A percentile compares a stretch with the other conserved stretches of the same genome.
Evolutionary conservation across 1,140 invertebrate genomes (phyloP).

Genomic region (Halictus rubicundus): DNA sequence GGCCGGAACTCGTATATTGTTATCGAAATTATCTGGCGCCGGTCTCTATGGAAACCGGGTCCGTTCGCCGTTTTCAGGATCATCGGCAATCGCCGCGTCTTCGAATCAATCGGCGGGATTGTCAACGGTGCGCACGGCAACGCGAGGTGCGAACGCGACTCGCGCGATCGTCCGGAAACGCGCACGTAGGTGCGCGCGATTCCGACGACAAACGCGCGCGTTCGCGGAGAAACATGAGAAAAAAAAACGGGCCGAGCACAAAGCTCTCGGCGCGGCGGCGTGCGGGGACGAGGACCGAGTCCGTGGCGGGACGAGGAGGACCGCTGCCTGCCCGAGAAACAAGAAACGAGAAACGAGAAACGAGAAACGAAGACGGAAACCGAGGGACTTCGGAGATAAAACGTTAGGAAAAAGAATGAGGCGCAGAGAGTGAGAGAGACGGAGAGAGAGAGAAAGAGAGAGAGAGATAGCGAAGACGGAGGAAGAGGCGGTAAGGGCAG

Average conservation of each 20-base stretch:
- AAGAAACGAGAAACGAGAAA: constrained; percentile 11
- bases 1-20: not conserved
- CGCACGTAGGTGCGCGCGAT: constrained; percentile 52
- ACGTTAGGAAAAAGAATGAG: too few relatives aligned
- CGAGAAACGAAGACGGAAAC: constrained; percentile 3
- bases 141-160: too few relatives aligned
- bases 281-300: too few relatives aligned
- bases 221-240: constrained; percentile 72
- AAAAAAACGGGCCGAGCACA: constrained; percentile 72
- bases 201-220: constrained; percentile 54
- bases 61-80: not conserved
- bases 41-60: not conserved
- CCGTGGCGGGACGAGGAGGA: too few relatives aligned
- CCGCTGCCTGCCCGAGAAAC: constrained; percentile 14
- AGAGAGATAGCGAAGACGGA: constrained; percentile 16
- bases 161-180: constrained; percentile 42
- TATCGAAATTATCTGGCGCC: not conserved
- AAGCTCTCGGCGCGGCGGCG: constrained; percentile 58
- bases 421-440: constrained; percentile 4
- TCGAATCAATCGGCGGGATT: not conserved
- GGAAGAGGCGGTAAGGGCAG: constrained; percentile 26
- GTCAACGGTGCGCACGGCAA: too few relatives aligned
- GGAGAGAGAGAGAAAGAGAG: constrained; percentile 14
- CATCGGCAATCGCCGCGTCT: not conserved
- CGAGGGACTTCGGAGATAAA: constrained; percentile 12